Evolutionary conservation across 2,113 vertebrate genomes (phyloP).

Genomic region (Corythaeola cristata): DNA sequence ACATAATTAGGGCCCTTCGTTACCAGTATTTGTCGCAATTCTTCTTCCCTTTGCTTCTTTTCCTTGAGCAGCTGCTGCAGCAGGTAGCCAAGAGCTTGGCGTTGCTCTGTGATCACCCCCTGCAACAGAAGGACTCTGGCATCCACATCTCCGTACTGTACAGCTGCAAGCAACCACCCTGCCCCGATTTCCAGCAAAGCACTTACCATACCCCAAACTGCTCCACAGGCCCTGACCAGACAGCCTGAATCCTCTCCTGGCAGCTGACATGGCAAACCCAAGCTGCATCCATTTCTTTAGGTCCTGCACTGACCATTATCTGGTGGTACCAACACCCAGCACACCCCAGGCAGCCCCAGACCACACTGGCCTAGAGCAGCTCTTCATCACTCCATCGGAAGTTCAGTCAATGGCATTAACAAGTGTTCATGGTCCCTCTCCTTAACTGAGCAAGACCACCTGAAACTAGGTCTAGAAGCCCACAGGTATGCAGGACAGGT

Average conservation of each 20-base stretch:
- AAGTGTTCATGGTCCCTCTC: neutral
- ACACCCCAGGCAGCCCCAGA: neutral
- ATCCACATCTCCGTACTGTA: neutral
- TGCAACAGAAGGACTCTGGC: conserved; percentile 66
- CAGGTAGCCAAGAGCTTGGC: conserved; percentile 79
- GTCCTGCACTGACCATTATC: neutral
- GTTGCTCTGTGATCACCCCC: conserved; percentile 86
- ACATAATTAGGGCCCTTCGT: neutral
- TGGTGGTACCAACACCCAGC: neutral
- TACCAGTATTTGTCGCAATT: conserved; percentile 89
- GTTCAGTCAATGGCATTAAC: neutral
- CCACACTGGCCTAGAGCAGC: neutral
- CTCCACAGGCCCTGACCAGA: neutral
- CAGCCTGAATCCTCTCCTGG: neutral
- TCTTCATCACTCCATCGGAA: neutral
- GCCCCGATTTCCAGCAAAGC: neutral
- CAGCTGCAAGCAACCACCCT: neutral
- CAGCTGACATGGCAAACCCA: neutral
- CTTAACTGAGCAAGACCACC: neutral
- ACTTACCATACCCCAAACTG: neutral
- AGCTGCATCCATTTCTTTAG: neutral
- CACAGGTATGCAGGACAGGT: neutral
- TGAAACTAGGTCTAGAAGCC: neutral
- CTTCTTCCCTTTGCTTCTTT: conserved; percentile 87
- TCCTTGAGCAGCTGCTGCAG: conserved; percentile 95